phyloP scores from a whole-genome alignment of 2,797 vertebrate species.

The Scleropages formosus region DNA sequence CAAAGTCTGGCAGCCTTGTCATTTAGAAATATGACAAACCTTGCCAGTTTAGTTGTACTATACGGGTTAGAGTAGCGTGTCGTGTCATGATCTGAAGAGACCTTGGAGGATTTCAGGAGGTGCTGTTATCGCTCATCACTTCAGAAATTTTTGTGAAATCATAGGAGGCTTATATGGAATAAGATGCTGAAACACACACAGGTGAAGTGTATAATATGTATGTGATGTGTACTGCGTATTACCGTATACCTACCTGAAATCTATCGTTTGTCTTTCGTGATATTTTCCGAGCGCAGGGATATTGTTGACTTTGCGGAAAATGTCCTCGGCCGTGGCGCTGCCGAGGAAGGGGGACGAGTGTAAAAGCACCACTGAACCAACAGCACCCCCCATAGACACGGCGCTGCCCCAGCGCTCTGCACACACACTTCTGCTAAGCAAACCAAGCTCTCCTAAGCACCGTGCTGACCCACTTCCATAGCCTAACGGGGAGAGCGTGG shows the following conservation, averaged over 20 bases:
- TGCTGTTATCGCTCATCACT: too few species aligned
- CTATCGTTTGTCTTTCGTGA: not conserved
- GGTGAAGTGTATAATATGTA: not conserved
- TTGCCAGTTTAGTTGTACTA: too few species aligned
- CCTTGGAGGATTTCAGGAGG: too few species aligned
- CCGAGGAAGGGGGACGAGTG: constrained; percentile 6
- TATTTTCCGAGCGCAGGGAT: not conserved
- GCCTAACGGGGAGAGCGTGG: not conserved
- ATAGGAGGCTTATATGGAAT: too few species aligned
- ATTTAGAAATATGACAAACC: too few species aligned
- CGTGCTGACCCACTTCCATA: constrained; percentile 19
- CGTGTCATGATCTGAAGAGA: too few species aligned
- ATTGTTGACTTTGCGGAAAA: not conserved
- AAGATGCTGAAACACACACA: too few species aligned
- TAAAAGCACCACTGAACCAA: constrained; percentile 7
- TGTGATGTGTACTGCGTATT: not conserved
- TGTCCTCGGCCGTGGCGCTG: not conserved
- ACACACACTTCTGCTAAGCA: constrained; percentile 9
- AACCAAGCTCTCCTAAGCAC: not conserved
- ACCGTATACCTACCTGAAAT: not conserved
- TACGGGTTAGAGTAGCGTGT: too few species aligned
- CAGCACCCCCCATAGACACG: not conserved
- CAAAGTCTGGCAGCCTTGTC: too few species aligned
- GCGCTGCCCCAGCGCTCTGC: not conserved
- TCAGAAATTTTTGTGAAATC: too few species aligned